These are phyloP conservation scores for Caenorhabditis uteleia DNA, from an alignment of 2,888 invertebrate species.

Conservation along the genomic window DNA sequence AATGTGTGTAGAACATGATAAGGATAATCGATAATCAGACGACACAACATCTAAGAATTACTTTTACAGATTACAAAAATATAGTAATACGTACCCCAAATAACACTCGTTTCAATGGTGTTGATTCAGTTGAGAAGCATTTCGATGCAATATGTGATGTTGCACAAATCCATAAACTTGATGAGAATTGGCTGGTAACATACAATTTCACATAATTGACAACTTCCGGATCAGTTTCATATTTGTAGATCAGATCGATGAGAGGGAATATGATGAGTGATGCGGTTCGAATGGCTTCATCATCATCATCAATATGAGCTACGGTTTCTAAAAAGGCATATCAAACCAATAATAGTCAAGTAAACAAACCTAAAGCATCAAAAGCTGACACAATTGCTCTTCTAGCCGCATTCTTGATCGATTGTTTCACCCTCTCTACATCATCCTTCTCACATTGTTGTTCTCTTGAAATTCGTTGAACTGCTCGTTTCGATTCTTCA, in stretches of 20 bases:
- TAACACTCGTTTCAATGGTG: slow-evolving; percentile 7
- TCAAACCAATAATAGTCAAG: neutral
- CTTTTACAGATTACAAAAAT: neutral
- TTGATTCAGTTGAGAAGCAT: slow-evolving; percentile 24
- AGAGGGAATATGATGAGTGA: slow-evolving; percentile 48
- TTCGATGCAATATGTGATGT: slow-evolving; percentile 41
- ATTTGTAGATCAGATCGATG: slow-evolving; percentile 51
- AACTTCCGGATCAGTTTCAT: slow-evolving; percentile 27
- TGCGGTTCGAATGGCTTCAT: slow-evolving; percentile 18
- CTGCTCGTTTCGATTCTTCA: neutral
- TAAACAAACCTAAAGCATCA: slow-evolving; percentile 16
- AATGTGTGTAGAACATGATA: slow-evolving; percentile 44
- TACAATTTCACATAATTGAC: slow-evolving; percentile 4
- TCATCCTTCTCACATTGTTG: slow-evolving; percentile 25
- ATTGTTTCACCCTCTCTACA: slow-evolving; percentile 11
- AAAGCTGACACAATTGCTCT: slow-evolving; percentile 32
- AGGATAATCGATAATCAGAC: slow-evolving; percentile 46
- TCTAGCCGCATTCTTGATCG: slow-evolving; percentile 11
- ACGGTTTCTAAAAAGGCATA: slow-evolving; percentile 10
- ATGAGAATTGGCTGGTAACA: neutral
- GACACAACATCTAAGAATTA: slow-evolving; percentile 31
- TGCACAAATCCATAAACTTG: slow-evolving; percentile 44
- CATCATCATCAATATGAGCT: slow-evolving; percentile 8
- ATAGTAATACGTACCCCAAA: too few species aligned
- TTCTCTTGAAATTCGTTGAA: slow-evolving; percentile 15